Evolutionary conservation across 64 coral and sea anemone species (phyloP).

Genomic region (Stichodactyla helianthus): DNA sequence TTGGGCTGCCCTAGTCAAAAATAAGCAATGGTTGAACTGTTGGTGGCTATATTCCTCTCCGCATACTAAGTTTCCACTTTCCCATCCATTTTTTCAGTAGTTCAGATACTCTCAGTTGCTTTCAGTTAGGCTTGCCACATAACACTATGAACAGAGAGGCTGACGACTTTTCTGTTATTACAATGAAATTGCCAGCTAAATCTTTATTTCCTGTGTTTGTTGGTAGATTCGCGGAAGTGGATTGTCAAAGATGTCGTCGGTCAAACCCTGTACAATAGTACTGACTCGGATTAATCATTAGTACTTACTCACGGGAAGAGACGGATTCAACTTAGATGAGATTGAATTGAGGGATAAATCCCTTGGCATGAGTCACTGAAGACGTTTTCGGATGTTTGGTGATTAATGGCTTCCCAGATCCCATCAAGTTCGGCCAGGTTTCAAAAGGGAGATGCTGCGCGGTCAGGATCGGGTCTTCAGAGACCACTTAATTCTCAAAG

Average conservation of each 20-base stretch:
- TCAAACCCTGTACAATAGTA: background rate
- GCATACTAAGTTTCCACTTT: too few relatives aligned
- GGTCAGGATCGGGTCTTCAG: too few relatives aligned
- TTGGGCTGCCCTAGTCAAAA: too few relatives aligned
- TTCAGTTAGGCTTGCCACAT: background rate
- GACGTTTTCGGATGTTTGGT: too few relatives aligned
- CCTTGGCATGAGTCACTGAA: background rate
- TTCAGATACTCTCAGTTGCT: too few relatives aligned
- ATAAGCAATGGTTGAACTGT: too few relatives aligned
- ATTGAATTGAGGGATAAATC: background rate
- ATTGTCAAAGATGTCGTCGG: background rate
- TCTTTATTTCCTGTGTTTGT: constrained; percentile 10
- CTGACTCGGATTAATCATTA: background rate
- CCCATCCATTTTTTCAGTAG: too few relatives aligned
- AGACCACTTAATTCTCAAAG: too few relatives aligned
- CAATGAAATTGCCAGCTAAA: background rate
- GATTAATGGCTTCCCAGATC: background rate
- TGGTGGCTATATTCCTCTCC: too few relatives aligned
- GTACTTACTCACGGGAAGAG: background rate
- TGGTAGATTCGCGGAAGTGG: background rate
- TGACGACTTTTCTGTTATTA: background rate
- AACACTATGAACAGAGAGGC: background rate
- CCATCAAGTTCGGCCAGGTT: background rate
- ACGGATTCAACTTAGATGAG: background rate
- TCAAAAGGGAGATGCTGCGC: too few relatives aligned